Conservation (phyloP, 2,888 invertebrate species). For the Furcula furcula region DNA sequence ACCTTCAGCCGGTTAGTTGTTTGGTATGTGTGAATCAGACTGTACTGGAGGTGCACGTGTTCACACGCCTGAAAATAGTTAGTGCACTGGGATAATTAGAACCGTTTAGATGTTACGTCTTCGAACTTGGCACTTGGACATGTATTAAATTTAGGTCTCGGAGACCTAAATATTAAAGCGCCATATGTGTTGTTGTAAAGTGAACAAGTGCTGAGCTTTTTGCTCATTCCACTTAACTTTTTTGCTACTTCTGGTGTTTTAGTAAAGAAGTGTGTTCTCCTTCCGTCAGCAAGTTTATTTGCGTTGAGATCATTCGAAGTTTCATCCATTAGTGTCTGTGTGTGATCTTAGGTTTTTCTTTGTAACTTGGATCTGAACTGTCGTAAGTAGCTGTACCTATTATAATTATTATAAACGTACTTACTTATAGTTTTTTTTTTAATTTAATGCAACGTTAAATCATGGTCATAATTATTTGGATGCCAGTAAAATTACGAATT, state of each 20-base stretch:
- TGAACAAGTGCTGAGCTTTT: conserved; percentile 10
- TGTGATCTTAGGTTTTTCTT: not conserved
- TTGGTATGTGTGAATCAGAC: conserved; percentile 73
- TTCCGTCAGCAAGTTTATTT: conserved; percentile 2
- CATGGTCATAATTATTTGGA: no score
- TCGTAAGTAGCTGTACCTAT: not conserved
- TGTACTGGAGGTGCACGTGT: conserved; percentile 60
- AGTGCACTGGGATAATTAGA: conserved; percentile 61
- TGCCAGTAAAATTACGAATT: no score
- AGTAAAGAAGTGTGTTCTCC: conserved; percentile 27
- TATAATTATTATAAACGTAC: conserved; percentile 12
- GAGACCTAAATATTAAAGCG: conserved; percentile 6
- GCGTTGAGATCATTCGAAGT: conserved; percentile 12
- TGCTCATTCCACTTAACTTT: conserved; percentile 2
- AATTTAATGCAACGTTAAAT: no score
- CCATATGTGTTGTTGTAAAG: conserved; percentile 14
- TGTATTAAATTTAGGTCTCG: conserved; percentile 37
- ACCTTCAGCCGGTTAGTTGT: no score
- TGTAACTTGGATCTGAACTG: not conserved
- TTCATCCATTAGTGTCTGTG: not conserved
- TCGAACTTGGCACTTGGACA: conserved; percentile 50
- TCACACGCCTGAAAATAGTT: conserved; percentile 67
- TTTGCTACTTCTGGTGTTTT: conserved; percentile 16
- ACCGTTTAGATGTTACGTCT: conserved; percentile 43
- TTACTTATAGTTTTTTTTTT: no score